These are phyloP conservation scores for Sorex maritimensis DNA, from an alignment of 2,797 vertebrate genomes.

Conservation along the genomic window DNA sequence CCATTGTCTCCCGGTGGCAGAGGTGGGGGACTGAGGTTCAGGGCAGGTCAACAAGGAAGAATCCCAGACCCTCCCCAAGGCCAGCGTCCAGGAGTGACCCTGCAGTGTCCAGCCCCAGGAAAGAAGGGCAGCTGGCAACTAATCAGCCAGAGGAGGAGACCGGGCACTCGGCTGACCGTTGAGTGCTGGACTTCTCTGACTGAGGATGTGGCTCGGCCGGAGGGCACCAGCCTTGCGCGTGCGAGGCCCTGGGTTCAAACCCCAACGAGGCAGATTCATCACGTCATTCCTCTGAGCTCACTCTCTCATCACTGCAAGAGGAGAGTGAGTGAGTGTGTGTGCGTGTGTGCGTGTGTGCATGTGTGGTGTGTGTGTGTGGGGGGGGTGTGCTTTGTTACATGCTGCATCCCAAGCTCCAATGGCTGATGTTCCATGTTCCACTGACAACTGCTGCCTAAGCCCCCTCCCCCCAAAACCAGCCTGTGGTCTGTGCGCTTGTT, in stretches of 20 bases:
- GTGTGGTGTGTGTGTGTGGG: no score
- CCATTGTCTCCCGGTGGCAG: neutral
- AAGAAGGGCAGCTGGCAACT: neutral
- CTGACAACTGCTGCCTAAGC: no score
- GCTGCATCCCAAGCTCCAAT: no score
- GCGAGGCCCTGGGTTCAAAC: no score
- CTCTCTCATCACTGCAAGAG: neutral
- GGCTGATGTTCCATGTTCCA: no score
- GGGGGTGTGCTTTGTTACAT: no score
- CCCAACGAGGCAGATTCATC: no score
- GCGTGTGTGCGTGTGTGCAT: no score
- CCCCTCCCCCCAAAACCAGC: no score
- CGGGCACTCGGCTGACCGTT: neutral
- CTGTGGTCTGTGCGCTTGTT: neutral
- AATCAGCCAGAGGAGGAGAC: neutral
- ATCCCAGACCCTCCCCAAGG: neutral
- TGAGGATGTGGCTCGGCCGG: neutral
- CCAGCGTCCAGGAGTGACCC: neutral
- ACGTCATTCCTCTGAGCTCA: no score
- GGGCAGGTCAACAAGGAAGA: neutral
- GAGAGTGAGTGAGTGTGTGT: neutral
- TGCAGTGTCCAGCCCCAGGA: neutral
- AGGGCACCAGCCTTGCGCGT: neutral
- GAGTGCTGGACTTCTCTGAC: neutral
- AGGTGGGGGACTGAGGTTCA: neutral